phyloP scores from a whole-genome alignment of 2,888 invertebrate genomes.

The Endomychus coccineus region DNA sequence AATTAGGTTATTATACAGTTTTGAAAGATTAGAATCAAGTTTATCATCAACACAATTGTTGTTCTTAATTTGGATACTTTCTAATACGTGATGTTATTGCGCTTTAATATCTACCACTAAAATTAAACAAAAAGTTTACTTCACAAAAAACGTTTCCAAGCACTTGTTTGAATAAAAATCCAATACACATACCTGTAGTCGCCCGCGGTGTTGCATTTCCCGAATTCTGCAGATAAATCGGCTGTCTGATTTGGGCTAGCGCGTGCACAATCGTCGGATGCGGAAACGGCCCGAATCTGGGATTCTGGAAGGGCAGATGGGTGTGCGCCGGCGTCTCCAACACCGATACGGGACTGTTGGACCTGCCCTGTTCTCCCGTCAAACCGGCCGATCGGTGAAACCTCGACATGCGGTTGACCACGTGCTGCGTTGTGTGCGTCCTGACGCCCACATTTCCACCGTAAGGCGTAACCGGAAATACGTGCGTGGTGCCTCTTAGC shows the following conservation, averaged over 20 bases:
- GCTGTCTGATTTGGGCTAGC: conserved; percentile 78
- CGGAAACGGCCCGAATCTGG: conserved; percentile 85
- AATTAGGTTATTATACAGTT: too few relatives aligned
- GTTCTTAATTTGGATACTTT: too few relatives aligned
- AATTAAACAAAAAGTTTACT: too few relatives aligned
- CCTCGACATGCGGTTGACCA: conserved; percentile 84
- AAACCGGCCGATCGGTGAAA: conserved; percentile 96
- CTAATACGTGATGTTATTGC: too few relatives aligned
- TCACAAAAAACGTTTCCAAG: too few relatives aligned
- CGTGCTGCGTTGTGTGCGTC: conserved; percentile 89
- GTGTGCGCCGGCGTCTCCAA: conserved; percentile 38
- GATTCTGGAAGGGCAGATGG: conserved; percentile 72
- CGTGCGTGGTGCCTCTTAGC: conserved; percentile 92
- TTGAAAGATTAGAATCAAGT: too few relatives aligned
- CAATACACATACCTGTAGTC: conserved; percentile 46
- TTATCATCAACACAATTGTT: too few relatives aligned
- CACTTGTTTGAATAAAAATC: too few relatives aligned
- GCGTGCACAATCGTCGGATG: conserved; percentile 74
- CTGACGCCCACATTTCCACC: conserved; percentile 86
- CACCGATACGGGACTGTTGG: conserved; percentile 61
- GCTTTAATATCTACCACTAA: too few relatives aligned
- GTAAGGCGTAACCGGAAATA: conserved; percentile 95
- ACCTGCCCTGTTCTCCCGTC: conserved; percentile 54
- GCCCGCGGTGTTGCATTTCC: conserved; percentile 47
- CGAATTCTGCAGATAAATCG: conserved; percentile 47